A percentile compares a stretch with the other conserved stretches of the same genome.
These are phyloP conservation scores for Drosophila fungiperda DNA, from an alignment of 2,888 invertebrate species.

Conservation along the genomic window DNA sequence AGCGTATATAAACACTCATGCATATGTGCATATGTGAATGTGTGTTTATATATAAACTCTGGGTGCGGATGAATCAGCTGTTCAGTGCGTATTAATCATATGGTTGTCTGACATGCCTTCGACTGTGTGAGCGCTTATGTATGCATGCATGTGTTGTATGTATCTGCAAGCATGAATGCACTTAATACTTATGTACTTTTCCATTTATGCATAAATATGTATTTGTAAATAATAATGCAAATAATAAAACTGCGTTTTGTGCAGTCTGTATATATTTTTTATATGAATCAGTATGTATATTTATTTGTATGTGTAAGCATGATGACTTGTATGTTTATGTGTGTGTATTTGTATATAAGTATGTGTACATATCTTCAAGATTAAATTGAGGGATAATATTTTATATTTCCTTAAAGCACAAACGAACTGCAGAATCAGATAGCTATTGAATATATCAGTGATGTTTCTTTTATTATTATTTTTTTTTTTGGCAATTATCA, in stretches of 20 bases:
- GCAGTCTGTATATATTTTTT: conserved; percentile 21
- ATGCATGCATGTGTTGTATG: conserved; percentile 5
- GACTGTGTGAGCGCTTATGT: conserved; percentile 25
- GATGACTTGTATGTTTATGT: background rate
- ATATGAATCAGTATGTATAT: conserved; percentile 7
- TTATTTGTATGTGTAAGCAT: background rate
- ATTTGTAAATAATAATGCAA: conserved; percentile 5
- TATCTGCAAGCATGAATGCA: conserved; percentile 13
- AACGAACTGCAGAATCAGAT: background rate
- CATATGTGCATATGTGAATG: conserved; percentile 15
- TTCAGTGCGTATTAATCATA: conserved; percentile 77
- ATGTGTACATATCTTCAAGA: background rate
- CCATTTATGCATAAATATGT: background rate
- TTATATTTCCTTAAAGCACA: background rate
- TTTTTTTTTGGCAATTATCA: background rate
- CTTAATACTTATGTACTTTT: conserved; percentile 7
- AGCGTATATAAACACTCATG: conserved; percentile 15
- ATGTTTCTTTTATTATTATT: background rate
- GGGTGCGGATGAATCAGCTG: conserved; percentile 71
- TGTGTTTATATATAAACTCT: conserved; percentile 31
- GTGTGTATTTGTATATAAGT: conserved; percentile 3
- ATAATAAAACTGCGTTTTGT: conserved; percentile 15
- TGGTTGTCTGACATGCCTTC: conserved; percentile 62
- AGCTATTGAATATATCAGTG: background rate
- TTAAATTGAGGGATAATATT: background rate